Evolutionary conservation across 2,113 vertebrate genomes (phyloP).

Genomic region (Mugil cephalus): DNA sequence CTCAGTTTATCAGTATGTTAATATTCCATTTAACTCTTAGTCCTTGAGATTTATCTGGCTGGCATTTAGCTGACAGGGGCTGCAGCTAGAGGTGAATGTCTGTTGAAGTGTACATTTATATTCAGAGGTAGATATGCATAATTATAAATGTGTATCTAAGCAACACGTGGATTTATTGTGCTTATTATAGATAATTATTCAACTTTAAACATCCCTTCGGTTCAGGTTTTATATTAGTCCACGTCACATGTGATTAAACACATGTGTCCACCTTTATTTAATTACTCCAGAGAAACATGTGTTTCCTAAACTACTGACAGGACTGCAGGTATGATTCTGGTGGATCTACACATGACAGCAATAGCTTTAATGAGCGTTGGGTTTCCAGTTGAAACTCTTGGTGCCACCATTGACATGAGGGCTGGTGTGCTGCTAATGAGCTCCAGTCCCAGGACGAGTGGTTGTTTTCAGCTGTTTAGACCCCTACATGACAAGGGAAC

Average conservation of each 20-base stretch:
- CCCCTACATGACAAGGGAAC: constrained; percentile 19
- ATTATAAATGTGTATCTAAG: background rate
- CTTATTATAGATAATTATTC: background rate
- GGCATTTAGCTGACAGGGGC: constrained; percentile 65
- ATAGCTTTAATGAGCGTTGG: constrained; percentile 60
- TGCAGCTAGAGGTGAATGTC: constrained; percentile 48
- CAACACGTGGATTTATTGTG: background rate
- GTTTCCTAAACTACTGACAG: constrained; percentile 23
- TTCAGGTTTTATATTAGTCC: constrained; percentile 21
- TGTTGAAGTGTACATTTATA: background rate
- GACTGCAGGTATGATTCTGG: background rate
- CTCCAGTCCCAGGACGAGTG: constrained; percentile 10
- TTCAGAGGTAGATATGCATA: background rate
- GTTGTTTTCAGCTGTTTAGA: constrained; percentile 47
- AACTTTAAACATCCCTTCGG: background rate
- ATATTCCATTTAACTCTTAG: constrained; percentile 62
- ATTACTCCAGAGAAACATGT: background rate
- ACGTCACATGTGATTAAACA: too few relatives aligned
- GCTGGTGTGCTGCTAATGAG: constrained; percentile 60
- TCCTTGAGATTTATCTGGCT: constrained; percentile 69
- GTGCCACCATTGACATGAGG: constrained; percentile 8
- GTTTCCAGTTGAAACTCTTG: constrained; percentile 33
- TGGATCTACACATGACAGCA: constrained; percentile 20
- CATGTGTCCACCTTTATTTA: constrained; percentile 20
- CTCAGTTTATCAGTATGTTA: constrained; percentile 71